Percentiles rank a stretch among this genome's conserved stretches.
These are phyloP conservation scores for Cherax quadricarinatus DNA, from an alignment of 1,140 invertebrate genomes.

Conservation along the genomic window DNA sequence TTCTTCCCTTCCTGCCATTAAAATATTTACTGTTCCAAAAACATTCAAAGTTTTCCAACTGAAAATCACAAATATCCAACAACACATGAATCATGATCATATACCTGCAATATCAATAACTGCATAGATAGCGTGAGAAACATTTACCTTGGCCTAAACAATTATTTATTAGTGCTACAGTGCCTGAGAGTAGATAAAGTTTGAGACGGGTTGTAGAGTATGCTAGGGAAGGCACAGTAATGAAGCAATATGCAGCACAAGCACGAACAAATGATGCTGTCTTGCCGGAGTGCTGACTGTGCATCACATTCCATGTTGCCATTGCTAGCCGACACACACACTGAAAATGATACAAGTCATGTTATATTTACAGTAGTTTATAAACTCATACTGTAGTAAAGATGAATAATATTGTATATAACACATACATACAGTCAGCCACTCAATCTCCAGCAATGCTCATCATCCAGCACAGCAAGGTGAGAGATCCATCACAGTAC, in stretches of 20 bases:
- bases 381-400: too few relatives aligned
- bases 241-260: conserved; percentile 96
- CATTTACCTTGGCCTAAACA: conserved; percentile 91
- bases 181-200: conserved; percentile 91
- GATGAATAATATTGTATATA: too few relatives aligned
- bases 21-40: too few relatives aligned
- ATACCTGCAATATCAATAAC: too few relatives aligned
- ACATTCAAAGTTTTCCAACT: too few relatives aligned
- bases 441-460: too few relatives aligned
- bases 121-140: background rate
- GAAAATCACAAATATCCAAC: too few relatives aligned
- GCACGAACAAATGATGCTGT: conserved; percentile 91
- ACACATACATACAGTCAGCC: too few relatives aligned
- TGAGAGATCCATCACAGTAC: too few relatives aligned
- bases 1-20: too few relatives aligned
- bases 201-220: conserved; percentile 86
- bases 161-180: conserved; percentile 92
- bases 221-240: conserved; percentile 95
- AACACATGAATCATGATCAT: too few relatives aligned
- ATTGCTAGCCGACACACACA: conserved; percentile 88
- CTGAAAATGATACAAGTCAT: conserved; percentile 76
- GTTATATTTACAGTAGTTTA: background rate
- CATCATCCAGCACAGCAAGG: too few relatives aligned
- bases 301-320: conserved; percentile 84
- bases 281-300: conserved; percentile 87